Conservation (phyloP, 1,140 invertebrate species). For the Dermatophagoides farinae region DNA sequence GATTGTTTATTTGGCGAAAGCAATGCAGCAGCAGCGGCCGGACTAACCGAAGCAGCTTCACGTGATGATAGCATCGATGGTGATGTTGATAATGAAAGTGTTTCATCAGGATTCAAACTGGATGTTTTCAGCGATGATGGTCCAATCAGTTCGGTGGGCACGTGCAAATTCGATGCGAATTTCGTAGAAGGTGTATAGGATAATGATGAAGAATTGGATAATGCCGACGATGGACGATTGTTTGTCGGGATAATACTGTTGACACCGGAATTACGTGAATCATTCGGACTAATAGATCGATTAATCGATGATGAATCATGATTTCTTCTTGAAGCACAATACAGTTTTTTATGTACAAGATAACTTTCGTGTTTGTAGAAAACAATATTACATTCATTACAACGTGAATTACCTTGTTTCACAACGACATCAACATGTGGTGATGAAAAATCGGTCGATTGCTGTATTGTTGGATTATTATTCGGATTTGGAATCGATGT, state of each 20-base stretch:
- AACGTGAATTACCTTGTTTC: slow-evolving; percentile 56
- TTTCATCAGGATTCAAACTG: background rate
- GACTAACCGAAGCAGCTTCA: background rate
- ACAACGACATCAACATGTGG: slow-evolving; percentile 20
- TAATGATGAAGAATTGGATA: background rate
- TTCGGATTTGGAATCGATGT: background rate
- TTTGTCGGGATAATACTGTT: background rate
- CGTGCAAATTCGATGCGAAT: background rate
- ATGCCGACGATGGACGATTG: background rate
- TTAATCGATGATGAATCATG: background rate
- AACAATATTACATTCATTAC: slow-evolving; percentile 86
- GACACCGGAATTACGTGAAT: background rate
- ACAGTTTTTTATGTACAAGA: slow-evolving; percentile 75
- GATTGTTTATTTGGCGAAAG: slow-evolving; percentile 11
- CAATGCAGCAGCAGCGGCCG: background rate
- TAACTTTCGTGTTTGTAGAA: slow-evolving; percentile 92
- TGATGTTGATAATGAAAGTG: background rate
- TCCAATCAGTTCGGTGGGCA: too few relatives aligned
- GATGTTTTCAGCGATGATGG: too few relatives aligned
- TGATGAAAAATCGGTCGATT: slow-evolving; percentile 17
- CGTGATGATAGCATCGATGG: background rate
- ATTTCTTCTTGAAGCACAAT: slow-evolving; percentile 43
- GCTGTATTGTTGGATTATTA: background rate
- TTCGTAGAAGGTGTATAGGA: background rate
- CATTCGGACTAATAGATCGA: too few relatives aligned